phyloP scores from a whole-genome alignment of 2,113 vertebrate species.

The Columba janthina region DNA sequence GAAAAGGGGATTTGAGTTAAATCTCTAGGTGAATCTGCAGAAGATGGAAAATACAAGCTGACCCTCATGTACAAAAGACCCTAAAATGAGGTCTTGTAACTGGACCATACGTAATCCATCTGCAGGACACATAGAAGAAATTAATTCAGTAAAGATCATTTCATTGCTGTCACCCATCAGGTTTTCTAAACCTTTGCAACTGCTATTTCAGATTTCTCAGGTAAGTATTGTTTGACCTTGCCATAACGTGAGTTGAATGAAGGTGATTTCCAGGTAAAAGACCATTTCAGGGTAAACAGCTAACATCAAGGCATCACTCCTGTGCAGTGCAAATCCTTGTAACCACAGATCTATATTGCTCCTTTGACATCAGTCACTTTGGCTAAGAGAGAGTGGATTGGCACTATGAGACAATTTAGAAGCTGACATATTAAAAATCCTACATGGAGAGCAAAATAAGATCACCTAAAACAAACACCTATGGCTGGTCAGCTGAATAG shows the following conservation, averaged over 20 bases:
- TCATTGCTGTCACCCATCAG: neutral
- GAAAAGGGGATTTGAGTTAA: neutral
- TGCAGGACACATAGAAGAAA: neutral
- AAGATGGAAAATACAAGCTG: neutral
- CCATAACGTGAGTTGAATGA: neutral
- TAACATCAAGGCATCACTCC: neutral
- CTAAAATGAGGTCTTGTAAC: neutral
- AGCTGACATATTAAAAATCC: neutral
- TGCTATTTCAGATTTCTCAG: neutral
- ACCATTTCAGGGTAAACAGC: neutral
- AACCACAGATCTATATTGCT: neutral
- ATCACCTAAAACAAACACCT: neutral
- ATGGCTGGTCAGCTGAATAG: neutral
- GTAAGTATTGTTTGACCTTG: neutral
- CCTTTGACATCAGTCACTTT: neutral
- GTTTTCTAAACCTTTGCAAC: neutral
- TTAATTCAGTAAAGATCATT: neutral
- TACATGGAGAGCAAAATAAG: neutral
- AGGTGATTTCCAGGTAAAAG: neutral
- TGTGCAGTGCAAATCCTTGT: neutral
- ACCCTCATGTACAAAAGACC: neutral
- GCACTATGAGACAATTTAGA: neutral
- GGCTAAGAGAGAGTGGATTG: neutral
- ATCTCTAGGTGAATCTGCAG: neutral
- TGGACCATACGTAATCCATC: neutral